phyloP scores from a whole-genome alignment of 2,888 invertebrate species.

The Boloria selene region DNA sequence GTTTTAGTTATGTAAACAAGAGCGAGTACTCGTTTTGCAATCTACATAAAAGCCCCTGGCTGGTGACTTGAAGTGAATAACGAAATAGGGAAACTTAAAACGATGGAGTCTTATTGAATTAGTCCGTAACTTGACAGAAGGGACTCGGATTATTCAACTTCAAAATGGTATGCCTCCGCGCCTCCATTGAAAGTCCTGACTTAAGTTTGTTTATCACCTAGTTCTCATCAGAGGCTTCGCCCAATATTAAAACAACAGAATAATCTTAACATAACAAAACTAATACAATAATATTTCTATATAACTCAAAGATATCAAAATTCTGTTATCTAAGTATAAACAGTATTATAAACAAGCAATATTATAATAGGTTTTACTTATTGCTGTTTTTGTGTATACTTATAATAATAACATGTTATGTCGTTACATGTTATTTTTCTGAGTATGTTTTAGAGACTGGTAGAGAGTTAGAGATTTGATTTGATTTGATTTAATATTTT shows the following conservation, averaged over 20 bases:
- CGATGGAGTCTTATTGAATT: slow-evolving; percentile 59
- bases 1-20: neutral
- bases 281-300: slow-evolving; percentile 17
- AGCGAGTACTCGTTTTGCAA: slow-evolving; percentile 8
- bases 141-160: slow-evolving; percentile 52
- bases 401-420: too few species aligned
- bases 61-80: slow-evolving; percentile 19
- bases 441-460: too few species aligned
- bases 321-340: neutral
- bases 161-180: slow-evolving; percentile 40
- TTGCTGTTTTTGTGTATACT: too few species aligned
- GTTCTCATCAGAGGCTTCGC: slow-evolving; percentile 16
- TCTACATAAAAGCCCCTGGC: slow-evolving; percentile 10
- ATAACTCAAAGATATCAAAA: slow-evolving; percentile 14
- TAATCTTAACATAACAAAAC: slow-evolving; percentile 17
- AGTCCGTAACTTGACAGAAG: slow-evolving; percentile 57
- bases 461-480: too few species aligned
- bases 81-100: slow-evolving; percentile 33
- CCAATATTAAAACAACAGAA: slow-evolving; percentile 19
- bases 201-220: slow-evolving; percentile 30
- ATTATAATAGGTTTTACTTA: slow-evolving; percentile 1
- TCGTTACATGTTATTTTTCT: too few species aligned
- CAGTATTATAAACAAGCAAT: neutral
- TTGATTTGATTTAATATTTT: too few species aligned
- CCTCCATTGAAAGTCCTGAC: slow-evolving; percentile 26